Evolutionary conservation across 2,113 vertebrate genomes (phyloP), one percentile per base, ranked within the genome.

Genomic region (Ptychochromis oligacanthus): DNA sequence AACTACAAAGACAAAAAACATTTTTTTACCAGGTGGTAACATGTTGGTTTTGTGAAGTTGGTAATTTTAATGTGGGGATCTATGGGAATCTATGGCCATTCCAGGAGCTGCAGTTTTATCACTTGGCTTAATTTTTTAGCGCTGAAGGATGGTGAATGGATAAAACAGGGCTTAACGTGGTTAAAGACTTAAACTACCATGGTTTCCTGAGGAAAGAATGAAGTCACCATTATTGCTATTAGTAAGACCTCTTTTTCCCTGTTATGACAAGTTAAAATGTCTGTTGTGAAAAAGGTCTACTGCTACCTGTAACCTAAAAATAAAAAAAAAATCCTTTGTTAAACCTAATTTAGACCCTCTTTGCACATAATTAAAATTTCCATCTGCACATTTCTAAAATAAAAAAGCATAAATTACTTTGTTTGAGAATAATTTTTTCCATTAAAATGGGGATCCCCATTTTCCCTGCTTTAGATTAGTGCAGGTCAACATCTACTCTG

Each of bases 201-300:
- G 2, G 17, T 72, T 52, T 52, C 10, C 65, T 52, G 28, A 46
- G 24, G 24, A 52, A 52, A 49, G 9, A 49, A 70, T 52, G 24
- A 20, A 52, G 9, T 17, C 24, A 49, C 24, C 1, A 2, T 49
- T 70, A 52, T 7, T 70, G 17, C 24, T 52, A 28, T 70, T 31
- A 52, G 26, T 72, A 31, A 72, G 24, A 31, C 49, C 43, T 31
- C 20, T 24, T 52, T 72, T 72, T 52, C 49, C 43, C 43, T 72
- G 20, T 72, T 72, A 52, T 52, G 65, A 52, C 43, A 72, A 72
- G 65, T 52, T 52, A 72, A 72, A 72, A 52, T 52, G 10, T 72
- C 3, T 5, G 17, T 20, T 52, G 2, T 31, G 18, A 28, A 49
- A 67, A 31, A 52, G 4, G 24, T 31, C 43, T 13, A 26, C 43